A percentile compares a stretch with the other conserved stretches of the same genome.
Conservation (phyloP, 2,113 vertebrate genomes). For the Ursus arctos region DNA sequence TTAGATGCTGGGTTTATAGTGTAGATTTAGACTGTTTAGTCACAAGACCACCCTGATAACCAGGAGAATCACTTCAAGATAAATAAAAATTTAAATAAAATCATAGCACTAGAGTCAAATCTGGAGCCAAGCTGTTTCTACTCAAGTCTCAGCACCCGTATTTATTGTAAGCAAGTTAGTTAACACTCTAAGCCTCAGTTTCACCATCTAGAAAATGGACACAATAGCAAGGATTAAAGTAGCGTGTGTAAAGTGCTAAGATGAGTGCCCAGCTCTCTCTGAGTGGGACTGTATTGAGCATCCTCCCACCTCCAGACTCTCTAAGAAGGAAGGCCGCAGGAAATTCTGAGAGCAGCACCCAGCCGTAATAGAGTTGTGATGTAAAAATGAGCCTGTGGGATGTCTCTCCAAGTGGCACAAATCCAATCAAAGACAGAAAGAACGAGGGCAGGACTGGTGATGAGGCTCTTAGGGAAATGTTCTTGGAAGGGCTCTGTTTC, state of each 20-base stretch:
- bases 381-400: background rate
- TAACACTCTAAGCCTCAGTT: background rate
- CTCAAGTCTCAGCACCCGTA: background rate
- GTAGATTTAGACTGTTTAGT: background rate
- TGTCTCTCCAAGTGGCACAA: background rate
- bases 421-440: background rate
- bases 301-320: background rate
- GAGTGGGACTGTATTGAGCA: background rate
- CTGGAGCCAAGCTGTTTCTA: background rate
- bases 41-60: background rate
- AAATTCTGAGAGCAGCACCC: background rate
- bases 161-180: background rate
- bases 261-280: background rate
- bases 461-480: background rate
- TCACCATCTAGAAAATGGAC: background rate
- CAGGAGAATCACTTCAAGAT: background rate
- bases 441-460: background rate
- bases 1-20: background rate
- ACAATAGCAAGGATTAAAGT: background rate
- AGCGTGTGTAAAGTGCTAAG: background rate
- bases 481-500: background rate
- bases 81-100: slow-evolving; percentile 16
- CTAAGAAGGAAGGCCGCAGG: background rate
- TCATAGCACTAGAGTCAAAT: background rate
- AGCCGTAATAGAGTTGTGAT: background rate